These are phyloP conservation scores for Spisula solida DNA, from an alignment of 2,888 invertebrate species.

Conservation along the genomic window DNA sequence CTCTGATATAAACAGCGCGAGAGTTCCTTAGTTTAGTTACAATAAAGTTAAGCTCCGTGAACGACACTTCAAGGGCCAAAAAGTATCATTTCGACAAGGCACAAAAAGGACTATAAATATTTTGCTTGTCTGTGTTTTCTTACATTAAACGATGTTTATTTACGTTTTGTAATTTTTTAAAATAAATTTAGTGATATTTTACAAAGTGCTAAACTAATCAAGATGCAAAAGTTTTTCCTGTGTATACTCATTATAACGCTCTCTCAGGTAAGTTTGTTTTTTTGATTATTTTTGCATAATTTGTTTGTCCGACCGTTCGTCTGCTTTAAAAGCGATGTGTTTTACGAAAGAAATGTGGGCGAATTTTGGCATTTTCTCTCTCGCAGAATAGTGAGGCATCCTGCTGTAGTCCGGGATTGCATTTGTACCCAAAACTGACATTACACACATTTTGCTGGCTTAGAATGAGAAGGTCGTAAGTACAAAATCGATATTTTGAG, in stretches of 20 bases:
- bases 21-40: neutral
- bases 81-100: neutral
- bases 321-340: neutral
- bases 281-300: neutral
- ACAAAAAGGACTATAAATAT: neutral
- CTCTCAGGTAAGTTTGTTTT: slow-evolving; percentile 36
- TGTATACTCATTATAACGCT: slow-evolving; percentile 29
- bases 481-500: too few relatives aligned
- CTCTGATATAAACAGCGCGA: neutral
- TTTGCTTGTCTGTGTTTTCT: neutral
- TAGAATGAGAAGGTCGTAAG: too few relatives aligned
- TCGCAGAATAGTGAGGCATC: too few relatives aligned
- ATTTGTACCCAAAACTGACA: too few relatives aligned
- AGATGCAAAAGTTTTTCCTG: slow-evolving; percentile 6
- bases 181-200: neutral
- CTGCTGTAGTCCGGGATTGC: too few relatives aligned
- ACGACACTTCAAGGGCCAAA: neutral
- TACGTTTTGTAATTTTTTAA: neutral
- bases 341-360: neutral
- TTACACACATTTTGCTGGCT: too few relatives aligned
- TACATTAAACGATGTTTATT: neutral
- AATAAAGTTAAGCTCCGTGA: neutral
- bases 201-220: neutral
- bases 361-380: too few relatives aligned
- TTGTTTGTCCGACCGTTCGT: neutral